These are phyloP conservation scores for Manduca sexta DNA, from an alignment of 1,140 invertebrate species.

Conservation along the genomic window DNA sequence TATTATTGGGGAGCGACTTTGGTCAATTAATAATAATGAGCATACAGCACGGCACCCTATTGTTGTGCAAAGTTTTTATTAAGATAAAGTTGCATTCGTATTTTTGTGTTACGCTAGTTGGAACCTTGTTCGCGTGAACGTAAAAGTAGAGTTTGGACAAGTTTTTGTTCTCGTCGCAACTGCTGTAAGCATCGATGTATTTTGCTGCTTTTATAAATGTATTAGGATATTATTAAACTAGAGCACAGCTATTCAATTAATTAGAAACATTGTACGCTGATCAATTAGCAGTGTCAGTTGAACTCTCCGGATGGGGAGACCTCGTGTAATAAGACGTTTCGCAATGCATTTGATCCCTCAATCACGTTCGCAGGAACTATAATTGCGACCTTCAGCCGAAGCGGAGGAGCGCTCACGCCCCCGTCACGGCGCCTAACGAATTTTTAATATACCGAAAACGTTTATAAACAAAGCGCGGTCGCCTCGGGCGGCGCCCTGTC, in stretches of 20 bases:
- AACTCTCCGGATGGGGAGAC: constrained; percentile 24
- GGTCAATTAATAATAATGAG: constrained; percentile 60
- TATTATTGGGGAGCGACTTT: constrained; percentile 51
- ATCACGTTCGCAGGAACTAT: constrained; percentile 42
- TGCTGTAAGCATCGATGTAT: too few species aligned
- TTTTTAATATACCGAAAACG: constrained; percentile 46
- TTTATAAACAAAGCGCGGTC: constrained; percentile 41
- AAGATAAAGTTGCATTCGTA: constrained; percentile 47
- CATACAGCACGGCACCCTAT: constrained; percentile 42
- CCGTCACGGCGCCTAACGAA: constrained; percentile 35
- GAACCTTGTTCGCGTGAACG: constrained; percentile 38
- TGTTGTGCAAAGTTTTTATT: constrained; percentile 52
- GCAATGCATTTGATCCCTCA: constrained; percentile 24
- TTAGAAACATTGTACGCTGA: too few species aligned
- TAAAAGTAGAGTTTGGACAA: constrained; percentile 1
- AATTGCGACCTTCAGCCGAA: constrained; percentile 45
- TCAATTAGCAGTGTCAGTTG: too few species aligned
- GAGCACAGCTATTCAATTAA: too few species aligned
- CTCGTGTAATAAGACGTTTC: constrained; percentile 27
- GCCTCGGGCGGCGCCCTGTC: constrained; percentile 29
- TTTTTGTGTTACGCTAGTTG: constrained; percentile 33
- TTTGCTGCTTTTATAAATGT: too few species aligned
- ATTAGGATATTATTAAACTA: too few species aligned
- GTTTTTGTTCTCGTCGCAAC: not conserved
- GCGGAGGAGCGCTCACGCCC: constrained; percentile 43